Base-by-base conservation (phyloP, 1,140 invertebrate species). In the Coboldia fuscipes region DNA sequence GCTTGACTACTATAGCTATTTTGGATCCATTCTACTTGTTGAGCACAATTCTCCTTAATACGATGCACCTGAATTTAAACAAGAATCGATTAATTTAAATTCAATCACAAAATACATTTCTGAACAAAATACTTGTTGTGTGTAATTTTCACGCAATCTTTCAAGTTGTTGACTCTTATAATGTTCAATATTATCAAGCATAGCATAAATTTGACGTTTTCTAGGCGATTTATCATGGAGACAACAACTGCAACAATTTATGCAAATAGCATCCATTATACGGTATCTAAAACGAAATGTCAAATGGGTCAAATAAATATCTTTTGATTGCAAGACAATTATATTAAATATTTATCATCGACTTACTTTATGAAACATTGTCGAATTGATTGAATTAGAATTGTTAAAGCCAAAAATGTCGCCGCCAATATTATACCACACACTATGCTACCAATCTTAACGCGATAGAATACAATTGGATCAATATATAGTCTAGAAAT, bases 1-100 rank as follows among this genome's bases (percentile, higher is more conserved):
- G 79, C 73, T 59, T 92, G 85, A 12, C 70, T 66, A 40, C 79
- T 72, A 53, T 94, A 94, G 49, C 82, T 92, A 44, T 78, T 83
- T 46, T 85, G 71, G 37, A 93, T 84, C 71, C 79, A 84, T 47
- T 93, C 88, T 54, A 92, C 75, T 62, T 93, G 86, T 48, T 83
- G 79, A 10, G 75, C 69, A 48, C 85, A 93, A 45, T 93, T 93
- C 42, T 93, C 85, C 46, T 83, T 78, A 39, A 93, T 89, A 42
- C 77, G 69, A 47, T 77, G 72, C 29, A 86, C 79, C 72, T 84
- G 4, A 18, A 32, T 23, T 6, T 7, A 23, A 7, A 6, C 12
- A 7, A 7, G 22, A 7, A 6, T 23, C 12, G 22, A 7, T 23
- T 23, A 12, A 7, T 23, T 12, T 12, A 6, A 23, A 23, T 23